Base-by-base conservation (phyloP, 1,140 invertebrate species). In the Drosophila guanche region DNA sequence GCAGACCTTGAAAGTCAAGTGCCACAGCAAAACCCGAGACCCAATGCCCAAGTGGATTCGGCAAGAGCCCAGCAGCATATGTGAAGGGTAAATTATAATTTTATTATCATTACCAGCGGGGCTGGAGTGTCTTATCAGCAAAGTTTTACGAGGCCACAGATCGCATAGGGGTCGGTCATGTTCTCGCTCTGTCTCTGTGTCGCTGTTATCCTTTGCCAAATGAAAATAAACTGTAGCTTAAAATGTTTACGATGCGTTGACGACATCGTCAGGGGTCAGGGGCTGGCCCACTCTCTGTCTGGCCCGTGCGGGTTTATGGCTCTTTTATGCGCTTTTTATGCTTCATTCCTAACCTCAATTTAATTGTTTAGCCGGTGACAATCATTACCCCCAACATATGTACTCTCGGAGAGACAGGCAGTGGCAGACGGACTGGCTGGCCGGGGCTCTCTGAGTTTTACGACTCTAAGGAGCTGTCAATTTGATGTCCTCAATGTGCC, bases 351-450 rank as follows among this genome's bases (percentile, higher is more conserved):
- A 91, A 91, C 90, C 90, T 91, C 90, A 90, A 91, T 91, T 91
- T 91, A 91, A 91, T 91, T 91, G 90, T 90, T 91, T 91, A 91
- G 83, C 90, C 90, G 90, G 90, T 91, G 90, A 91, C 90, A 91
- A 88, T 86, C 77, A 86, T 88, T 78, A 62, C 75, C 56, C 74
- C 74, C 80, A 85, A 79, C 79, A 85, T 85, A 85, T 85, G 80
- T 66, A 76, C 25, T 6, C 10, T 4, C 5, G 10, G 29, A 37
- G 33, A 20, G 22, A 40, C 66, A 54, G 61, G 75, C 76, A 59
- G 76, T 59, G 76, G 83, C 33, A 37, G 33, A 27, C 5, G 25
- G 25, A 27, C 66, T 65, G 40, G 41, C 33, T 12, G 8, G 3
- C 33, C 12, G 33, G 33, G 33, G 33, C 33, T 37, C 1, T 37